Base-by-base conservation (phyloP, 1,140 invertebrate species). In the Triops cancriformis region DNA sequence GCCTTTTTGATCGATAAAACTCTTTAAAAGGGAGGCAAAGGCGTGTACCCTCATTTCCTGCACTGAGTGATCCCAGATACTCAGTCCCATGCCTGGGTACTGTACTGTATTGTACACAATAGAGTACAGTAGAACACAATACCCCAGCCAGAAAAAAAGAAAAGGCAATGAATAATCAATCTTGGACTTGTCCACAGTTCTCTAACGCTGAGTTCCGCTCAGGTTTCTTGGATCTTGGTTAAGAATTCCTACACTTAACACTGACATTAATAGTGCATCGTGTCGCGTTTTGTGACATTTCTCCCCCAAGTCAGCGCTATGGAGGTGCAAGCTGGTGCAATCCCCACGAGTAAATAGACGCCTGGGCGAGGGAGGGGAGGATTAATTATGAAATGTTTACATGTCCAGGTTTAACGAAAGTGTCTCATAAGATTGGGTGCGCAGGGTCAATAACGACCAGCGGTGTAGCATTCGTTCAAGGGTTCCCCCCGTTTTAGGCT, bases 31-130 rank as follows among this genome's bases (percentile, higher is more conserved):
- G 51, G 51, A 14, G 18, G 51, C 51, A n/a, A n/a, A 64, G 51
- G 51, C 51, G 51, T 64, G 51, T 23, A 64, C 51, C 51, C 51
- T 64, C 51, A 64, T 64, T 64, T 64, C 51, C 51, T 64, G 51
- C 51, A n/a, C 18, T 64, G 51, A 64, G 51, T 64, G 51, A 64
- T 64, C 51, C 14, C 4, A 23, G 7, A 64, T 64, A 14, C 31
- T 37, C 31, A 37, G 31, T 37, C 31, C 31, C 31, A 7, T 37
- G 31, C 31, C 31, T 37, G 2, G 31, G 31, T 37, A 37, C 31
- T 37, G 31, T 37, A 37, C 2, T 37, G 7, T 37, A 37, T 7
- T 37, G 31, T 37, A 37, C 31, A 4, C 7, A 37, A 37, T n/a
- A n/a, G n/a, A n/a, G n/a, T n/a, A n/a, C n/a, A n/a, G n/a, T n/a